A percentile compares a stretch with the other conserved stretches of the same genome.
These are phyloP conservation scores for Apogon hyalosoma DNA, from an alignment of 2,797 vertebrate species.

Conservation along the genomic window DNA sequence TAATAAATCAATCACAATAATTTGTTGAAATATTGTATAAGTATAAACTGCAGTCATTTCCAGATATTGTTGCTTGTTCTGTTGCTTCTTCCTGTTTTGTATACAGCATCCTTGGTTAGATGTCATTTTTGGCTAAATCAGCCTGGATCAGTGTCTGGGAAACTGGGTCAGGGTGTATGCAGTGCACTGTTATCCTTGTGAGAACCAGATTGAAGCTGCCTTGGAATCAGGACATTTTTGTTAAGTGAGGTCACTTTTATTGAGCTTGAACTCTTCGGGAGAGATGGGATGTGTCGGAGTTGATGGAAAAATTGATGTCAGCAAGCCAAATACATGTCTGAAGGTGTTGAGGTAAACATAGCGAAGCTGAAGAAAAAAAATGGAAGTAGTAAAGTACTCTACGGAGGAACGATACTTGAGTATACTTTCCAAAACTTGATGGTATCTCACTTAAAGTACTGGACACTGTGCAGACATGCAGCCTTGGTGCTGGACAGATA, in stretches of 20 bases:
- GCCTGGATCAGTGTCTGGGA: conserved; percentile 23
- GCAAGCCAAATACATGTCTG: not conserved
- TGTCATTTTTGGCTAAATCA: not conserved
- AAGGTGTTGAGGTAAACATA: conserved; percentile 1
- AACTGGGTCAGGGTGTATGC: conserved; percentile 54
- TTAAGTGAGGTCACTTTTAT: conserved; percentile 31
- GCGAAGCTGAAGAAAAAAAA: not conserved
- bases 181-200: conserved; percentile 23
- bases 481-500: conserved; percentile 39
- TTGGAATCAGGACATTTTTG: conserved; percentile 46
- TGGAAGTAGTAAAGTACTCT: too few relatives aligned
- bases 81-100: not conserved
- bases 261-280: not conserved
- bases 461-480: conserved; percentile 8
- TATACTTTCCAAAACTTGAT: conserved; percentile 1
- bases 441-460: conserved; percentile 1
- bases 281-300: not conserved
- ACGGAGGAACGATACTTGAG: not conserved
- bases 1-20: too few relatives aligned
- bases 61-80: not conserved
- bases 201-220: conserved; percentile 33
- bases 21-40: too few relatives aligned
- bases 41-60: not conserved
- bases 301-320: conserved; percentile 37
- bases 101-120: not conserved